Base-by-base conservation (phyloP, 2,888 invertebrate genomes). In the Neocrepidodera transversa region DNA sequence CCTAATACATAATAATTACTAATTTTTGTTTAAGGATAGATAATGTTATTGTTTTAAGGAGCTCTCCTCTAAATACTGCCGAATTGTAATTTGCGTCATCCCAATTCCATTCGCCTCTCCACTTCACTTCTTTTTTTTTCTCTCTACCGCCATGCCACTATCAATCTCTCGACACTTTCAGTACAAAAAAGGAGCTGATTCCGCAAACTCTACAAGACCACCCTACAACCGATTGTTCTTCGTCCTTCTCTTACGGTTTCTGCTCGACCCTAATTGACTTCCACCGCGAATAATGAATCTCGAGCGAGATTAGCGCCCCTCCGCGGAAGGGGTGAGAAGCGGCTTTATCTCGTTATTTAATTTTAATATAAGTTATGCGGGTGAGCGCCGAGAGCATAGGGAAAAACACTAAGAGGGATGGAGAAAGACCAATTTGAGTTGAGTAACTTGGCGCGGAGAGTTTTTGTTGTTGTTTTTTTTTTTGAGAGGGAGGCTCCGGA, bases 241-340 rank as follows among this genome's bases (percentile, higher is more conserved):
- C 32, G 14, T 20, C 20, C 40, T 40, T 28, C 54, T 45, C 11
- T 28, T 45, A 8, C 45, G 45, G 18, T 20, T 45, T 18, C 35
- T 16, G 35, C 56, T 60, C 47, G 47, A 58, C 58, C 62, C 32
- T 62, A 62, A 62, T 58, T 62, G 58, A 62, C 62, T 62, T 54
- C 26, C 35, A 54, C 54, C 54, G 43, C 57, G 54, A 54, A 54
- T 54, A 54, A 54, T 54, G 54, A 54, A 54, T 54, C 54, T 47
- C 28, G 17, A 26, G 32, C 26, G 23, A 54, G 54, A 54, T 54
- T 54, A 54, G 54, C 54, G 23, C 54, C 36, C 45, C 20, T n/a
- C n/a, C 26, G 18, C 40, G 8, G 28, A 45, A 36, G 36, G 45
- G 45, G 54, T 45, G 45, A 45, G 36, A 45, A 32, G 23, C 36